These are phyloP conservation scores for Calephelis perditalis DNA, from an alignment of 2,888 invertebrate genomes.

Conservation along the genomic window DNA sequence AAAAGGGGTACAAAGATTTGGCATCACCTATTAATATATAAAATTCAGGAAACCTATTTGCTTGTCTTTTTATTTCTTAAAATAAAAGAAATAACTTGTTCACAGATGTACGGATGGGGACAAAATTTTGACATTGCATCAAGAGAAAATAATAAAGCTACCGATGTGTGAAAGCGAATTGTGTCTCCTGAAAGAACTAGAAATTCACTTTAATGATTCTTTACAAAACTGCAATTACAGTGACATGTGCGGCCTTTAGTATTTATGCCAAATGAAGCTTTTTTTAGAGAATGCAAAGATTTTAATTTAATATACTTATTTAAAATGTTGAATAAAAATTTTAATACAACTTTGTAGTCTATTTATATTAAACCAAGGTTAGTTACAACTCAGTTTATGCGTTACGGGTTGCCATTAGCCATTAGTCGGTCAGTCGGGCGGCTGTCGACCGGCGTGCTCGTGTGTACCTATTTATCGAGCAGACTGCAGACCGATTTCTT, in stretches of 20 bases:
- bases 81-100: slow-evolving; percentile 24
- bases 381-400: too few relatives aligned
- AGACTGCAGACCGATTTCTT: too few relatives aligned
- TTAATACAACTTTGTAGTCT: background rate
- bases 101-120: slow-evolving; percentile 74
- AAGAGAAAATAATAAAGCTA: slow-evolving; percentile 83
- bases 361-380: too few relatives aligned
- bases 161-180: slow-evolving; percentile 83
- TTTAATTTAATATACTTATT: slow-evolving; percentile 13
- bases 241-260: slow-evolving; percentile 77
- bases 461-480: too few relatives aligned
- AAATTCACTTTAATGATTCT: slow-evolving; percentile 75
- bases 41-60: too few relatives aligned
- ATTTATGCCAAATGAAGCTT: slow-evolving; percentile 1
- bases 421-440: too few relatives aligned
- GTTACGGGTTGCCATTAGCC: too few relatives aligned
- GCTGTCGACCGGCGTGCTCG: too few relatives aligned
- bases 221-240: slow-evolving; percentile 82
- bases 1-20: too few relatives aligned
- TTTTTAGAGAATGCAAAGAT: background rate
- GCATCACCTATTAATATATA: too few relatives aligned
- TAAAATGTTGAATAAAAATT: slow-evolving; percentile 14
- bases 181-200: slow-evolving; percentile 80
- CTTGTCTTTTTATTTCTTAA: background rate
- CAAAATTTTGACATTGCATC: slow-evolving; percentile 83